Evolutionary conservation across 1,140 invertebrate genomes (phyloP), one percentile per base, ranked within the genome.

Genomic region (Leptopilina boulardi): DNA sequence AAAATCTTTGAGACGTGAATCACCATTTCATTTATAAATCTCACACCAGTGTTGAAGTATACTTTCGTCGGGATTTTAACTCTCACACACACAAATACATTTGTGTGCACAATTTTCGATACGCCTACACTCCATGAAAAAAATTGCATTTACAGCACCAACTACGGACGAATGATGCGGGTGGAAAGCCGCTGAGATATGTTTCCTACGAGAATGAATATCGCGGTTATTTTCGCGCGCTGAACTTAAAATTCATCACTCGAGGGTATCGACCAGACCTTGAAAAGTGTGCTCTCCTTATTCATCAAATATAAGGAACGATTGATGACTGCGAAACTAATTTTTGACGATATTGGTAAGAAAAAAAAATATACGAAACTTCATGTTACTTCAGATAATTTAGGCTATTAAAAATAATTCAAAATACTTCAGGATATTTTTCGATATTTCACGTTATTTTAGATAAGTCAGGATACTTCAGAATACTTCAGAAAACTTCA

Each of bases 11-110:
- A 38, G 51, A 71, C 38, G 73, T 81, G 77, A 81, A 81, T 79
- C 75, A 77, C 66, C 71, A 59, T 72, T 30, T 80, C 78, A 78
- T 74, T 81, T 77, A 79, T 82, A 82, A 82, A 82, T 80, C 75
- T 38, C 30, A 5, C 51, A 44, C 15, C 76, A 38, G 70, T 70
- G 70, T 18, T 71, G 75, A 70, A 74, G 30, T 75, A 70, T 18
- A 70, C 73, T 70, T 70, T 75, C 56, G 56, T 30, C 74, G 23
- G 19, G 21, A n/a, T 47, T 75, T 30, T 34, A 70, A 54, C 15
- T 59, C 56, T 10, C 41, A 59, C 56, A 59, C 56, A 30, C n/a
- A n/a, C n/a, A n/a, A n/a, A n/a, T n/a, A n/a, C n/a, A n/a, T n/a
- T n/a, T n/a, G n/a, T 59, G 56, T 59, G 56, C 56, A 59, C 23